Percentiles rank a stretch among this genome's conserved stretches.
Conservation (phyloP, 2,888 invertebrate genomes). For the Phyllotreta striolata region DNA sequence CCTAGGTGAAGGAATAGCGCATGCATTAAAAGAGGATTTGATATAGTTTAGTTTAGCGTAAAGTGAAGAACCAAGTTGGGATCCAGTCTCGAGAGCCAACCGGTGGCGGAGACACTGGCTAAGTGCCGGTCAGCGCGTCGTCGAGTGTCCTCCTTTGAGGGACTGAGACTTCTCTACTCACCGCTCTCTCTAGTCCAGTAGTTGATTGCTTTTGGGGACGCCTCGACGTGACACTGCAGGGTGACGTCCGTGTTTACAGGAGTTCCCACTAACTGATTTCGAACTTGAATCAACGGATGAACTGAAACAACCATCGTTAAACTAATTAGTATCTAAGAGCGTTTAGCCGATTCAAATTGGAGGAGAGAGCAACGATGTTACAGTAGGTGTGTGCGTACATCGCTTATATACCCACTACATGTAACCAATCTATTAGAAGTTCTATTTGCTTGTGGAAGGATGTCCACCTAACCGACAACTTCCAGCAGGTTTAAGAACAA, state of each 20-base stretch:
- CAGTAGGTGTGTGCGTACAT: constrained; percentile 27
- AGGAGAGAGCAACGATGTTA: constrained; percentile 19
- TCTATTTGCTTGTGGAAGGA: constrained; percentile 23
- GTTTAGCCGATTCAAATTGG: constrained; percentile 33
- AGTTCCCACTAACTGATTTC: constrained; percentile 91
- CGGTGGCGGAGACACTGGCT: constrained; percentile 25
- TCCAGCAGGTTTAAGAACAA: too few relatives aligned
- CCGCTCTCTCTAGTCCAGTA: constrained; percentile 92
- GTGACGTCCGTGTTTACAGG: constrained; percentile 86
- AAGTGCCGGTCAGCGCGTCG: constrained; percentile 36
- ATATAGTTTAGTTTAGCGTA: constrained; percentile 3
- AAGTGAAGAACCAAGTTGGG: constrained; percentile 24
- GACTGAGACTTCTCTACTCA: constrained; percentile 61
- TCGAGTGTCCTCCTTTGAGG: constrained; percentile 33
- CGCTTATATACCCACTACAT: constrained; percentile 24
- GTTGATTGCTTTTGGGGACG: constrained; percentile 93
- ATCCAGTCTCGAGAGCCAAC: constrained; percentile 12
- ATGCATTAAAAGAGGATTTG: constrained; percentile 7
- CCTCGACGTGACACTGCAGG: constrained; percentile 86
- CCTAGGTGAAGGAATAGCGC: background rate
- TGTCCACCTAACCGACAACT: constrained; percentile 10
- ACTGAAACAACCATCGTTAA: constrained; percentile 67
- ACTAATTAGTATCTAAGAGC: constrained; percentile 39
- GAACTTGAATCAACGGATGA: constrained; percentile 92
- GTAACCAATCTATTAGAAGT: constrained; percentile 29